Evolutionary conservation across 2,797 vertebrate genomes (phyloP), one percentile per base, ranked within the genome.

Genomic region (Otus scops): DNA sequence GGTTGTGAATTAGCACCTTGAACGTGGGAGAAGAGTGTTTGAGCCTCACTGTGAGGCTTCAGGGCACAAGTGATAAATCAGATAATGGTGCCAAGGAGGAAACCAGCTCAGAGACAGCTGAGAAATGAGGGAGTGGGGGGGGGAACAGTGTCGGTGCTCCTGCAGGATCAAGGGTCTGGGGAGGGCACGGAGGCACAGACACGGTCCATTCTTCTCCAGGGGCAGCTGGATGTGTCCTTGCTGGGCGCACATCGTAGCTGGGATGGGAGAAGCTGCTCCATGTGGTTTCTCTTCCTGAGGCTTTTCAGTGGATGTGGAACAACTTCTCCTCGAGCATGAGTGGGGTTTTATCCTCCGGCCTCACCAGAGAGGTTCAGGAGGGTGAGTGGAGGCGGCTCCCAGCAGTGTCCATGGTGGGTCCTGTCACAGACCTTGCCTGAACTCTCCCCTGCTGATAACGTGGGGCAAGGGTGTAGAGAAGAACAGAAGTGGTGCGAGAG

Each of bases 311-410:
- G 48, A 48, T 0, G 0, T 17, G 20, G 34, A 82, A 26, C 26
- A n/a, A 8, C 56, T 68, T 61, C 16, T 32, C 1, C 0, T 9
- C 15, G n/a, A 43, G 18, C 18, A 43, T 0, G 0, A n/a, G 26
- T 7, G 10, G 7, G 22, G 19, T 36, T 67, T 53, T 39, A 26
- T 9, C n/a, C 39, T 60, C 54, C 0, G 0, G 20, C n/a, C 45
- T n/a, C 32, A 6, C 28, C 53, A 39, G 28, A 26, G 61, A 34
- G 17, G 53, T 22, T 45, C n/a, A 14, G 38, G 69, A 28, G 38
- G 7, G 27, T 22, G 45, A 67, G 53, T 4, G 5, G 77, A 28
- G 20, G n/a, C 20, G 22, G 53, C 3, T 45, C 26, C 59, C 60
- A 21, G 53, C 28, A 60, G 20, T 12, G 32, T 6, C 39, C 7